Percentiles rank a stretch among this genome's conserved stretches.
phyloP scores from a whole-genome alignment of 1,140 invertebrate species.

The Anoplophora glabripennis region DNA sequence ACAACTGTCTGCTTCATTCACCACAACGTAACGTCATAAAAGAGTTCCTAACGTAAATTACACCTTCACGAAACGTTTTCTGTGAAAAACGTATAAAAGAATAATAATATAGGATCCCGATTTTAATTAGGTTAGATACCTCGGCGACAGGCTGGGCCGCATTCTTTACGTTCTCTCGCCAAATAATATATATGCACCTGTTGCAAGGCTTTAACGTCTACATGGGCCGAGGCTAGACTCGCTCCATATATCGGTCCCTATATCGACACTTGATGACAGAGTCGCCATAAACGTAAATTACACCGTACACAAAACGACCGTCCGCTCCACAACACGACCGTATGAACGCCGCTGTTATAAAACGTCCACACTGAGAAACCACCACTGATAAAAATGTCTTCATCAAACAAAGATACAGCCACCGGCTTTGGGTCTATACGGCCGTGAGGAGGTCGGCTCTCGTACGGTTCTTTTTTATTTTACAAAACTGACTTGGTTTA shows the following conservation, averaged over 20 bases:
- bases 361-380: constrained; percentile 15
- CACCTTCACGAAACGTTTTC: too few relatives aligned
- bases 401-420: constrained; percentile 16
- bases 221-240: constrained; percentile 8
- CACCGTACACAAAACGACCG: constrained; percentile 4
- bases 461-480: too few relatives aligned
- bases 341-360: constrained; percentile 9
- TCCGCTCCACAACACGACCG: constrained; percentile 1
- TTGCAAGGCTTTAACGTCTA: constrained; percentile 14
- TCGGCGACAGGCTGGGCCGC: constrained; percentile 6
- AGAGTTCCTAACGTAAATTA: too few relatives aligned
- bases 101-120: neutral
- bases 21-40: too few relatives aligned
- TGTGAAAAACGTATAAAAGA: too few relatives aligned
- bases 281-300: constrained; percentile 15
- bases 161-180: constrained; percentile 12
- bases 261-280: constrained; percentile 17
- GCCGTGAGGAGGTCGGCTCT: neutral
- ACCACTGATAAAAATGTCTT: constrained; percentile 18
- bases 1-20: too few relatives aligned
- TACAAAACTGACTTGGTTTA: too few relatives aligned
- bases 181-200: constrained; percentile 18
- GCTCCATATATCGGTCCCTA: constrained; percentile 12
- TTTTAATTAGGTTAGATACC: constrained; percentile 19
- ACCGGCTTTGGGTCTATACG: constrained; percentile 8